phyloP scores from a whole-genome alignment of 2,888 invertebrate genomes.

The Rhabditophanes sp. region DNA sequence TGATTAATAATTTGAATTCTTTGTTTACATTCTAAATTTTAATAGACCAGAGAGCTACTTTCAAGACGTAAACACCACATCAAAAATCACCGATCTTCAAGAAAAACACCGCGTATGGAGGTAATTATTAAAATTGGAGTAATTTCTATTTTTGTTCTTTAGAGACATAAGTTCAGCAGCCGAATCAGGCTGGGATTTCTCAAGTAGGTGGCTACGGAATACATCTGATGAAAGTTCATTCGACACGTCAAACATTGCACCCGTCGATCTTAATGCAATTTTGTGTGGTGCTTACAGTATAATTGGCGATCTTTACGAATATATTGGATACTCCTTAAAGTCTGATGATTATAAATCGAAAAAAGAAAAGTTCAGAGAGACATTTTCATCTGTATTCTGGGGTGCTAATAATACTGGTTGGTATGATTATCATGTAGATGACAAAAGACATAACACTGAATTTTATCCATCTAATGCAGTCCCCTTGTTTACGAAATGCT shows the following conservation, averaged over 20 bases:
- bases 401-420: conserved; percentile 11
- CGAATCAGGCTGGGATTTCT: conserved; percentile 90
- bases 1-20: too few relatives aligned
- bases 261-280: conserved; percentile 65
- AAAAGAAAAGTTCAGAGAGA: conserved; percentile 2
- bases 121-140: neutral
- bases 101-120: neutral
- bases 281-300: conserved; percentile 49
- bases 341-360: conserved; percentile 2
- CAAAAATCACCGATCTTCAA: too few relatives aligned
- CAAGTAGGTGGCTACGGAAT: conserved; percentile 69
- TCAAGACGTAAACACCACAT: too few relatives aligned
- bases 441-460: conserved; percentile 37
- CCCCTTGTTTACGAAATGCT: conserved; percentile 57
- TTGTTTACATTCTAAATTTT: too few relatives aligned
- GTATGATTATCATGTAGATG: conserved; percentile 28
- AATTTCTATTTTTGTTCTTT: conserved; percentile 46
- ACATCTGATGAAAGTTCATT: conserved; percentile 54
- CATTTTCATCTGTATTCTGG: too few relatives aligned
- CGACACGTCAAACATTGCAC: conserved; percentile 56
- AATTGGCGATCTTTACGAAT: conserved; percentile 8
- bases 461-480: conserved; percentile 50
- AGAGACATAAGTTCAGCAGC: too few relatives aligned
- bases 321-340: conserved; percentile 5
- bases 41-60: too few relatives aligned